A percentile compares a stretch with the other conserved stretches of the same genome.
Conservation (phyloP, 2,888 invertebrate genomes). For the Drosophila neutralis region DNA sequence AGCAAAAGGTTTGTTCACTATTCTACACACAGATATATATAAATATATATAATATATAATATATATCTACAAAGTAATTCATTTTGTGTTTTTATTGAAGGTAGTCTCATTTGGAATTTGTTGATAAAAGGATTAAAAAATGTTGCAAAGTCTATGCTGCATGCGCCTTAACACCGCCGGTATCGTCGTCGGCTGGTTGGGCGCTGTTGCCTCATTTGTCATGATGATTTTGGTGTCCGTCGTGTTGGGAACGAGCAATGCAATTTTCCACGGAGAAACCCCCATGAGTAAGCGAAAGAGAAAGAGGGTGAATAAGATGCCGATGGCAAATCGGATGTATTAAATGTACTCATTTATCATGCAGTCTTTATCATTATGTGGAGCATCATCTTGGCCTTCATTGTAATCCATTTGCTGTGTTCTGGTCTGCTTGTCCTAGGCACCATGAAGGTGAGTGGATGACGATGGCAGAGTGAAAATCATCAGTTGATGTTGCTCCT, state of each 20-base stretch:
- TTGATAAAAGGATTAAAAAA: conserved; percentile 37
- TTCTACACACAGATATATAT: not conserved
- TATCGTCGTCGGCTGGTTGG: conserved; percentile 83
- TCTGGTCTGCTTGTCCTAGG: conserved; percentile 78
- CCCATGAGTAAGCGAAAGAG: conserved; percentile 31
- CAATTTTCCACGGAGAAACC: too few relatives aligned
- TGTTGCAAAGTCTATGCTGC: conserved; percentile 70
- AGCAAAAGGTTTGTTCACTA: not conserved
- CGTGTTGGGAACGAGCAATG: conserved; percentile 29
- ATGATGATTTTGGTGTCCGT: conserved; percentile 55
- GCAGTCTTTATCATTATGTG: conserved; percentile 59
- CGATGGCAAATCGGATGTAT: not conserved
- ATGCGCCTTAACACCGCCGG: conserved; percentile 81
- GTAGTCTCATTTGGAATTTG: not conserved
- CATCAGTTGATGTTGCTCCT: conserved; percentile 6
- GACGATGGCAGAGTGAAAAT: not conserved
- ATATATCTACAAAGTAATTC: not conserved
- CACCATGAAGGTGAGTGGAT: conserved; percentile 72
- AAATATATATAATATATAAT: not conserved
- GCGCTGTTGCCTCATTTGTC: conserved; percentile 66
- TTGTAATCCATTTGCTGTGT: conserved; percentile 70
- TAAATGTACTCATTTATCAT: not conserved
- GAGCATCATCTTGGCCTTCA: conserved; percentile 64
- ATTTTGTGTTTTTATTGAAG: conserved; percentile 1
- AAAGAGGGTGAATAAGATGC: not conserved